Base-by-base conservation (phyloP, 2,113 vertebrate species). In the Tragelaphus buxtoni region DNA sequence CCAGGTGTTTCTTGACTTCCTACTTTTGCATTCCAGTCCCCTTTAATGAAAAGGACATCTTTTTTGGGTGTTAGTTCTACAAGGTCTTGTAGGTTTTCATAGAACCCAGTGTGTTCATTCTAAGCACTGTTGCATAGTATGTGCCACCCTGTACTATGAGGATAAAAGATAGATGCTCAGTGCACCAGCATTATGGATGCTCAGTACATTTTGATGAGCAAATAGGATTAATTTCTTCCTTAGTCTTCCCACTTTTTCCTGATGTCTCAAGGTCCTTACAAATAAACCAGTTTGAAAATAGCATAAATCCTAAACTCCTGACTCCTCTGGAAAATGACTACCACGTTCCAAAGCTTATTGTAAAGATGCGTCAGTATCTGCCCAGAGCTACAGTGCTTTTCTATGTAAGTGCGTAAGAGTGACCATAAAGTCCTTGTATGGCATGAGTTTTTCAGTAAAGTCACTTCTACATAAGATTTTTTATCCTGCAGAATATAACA, bases 101-200 rank as follows among this genome's bases (percentile, higher is more conserved):
- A 42, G 42, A 42, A 42, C 42, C 30, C 45, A 7, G 0, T 12
- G 1, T 49, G 26, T n/a, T n/a, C 81, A 39, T 35, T 39, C 39
- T 28, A 1, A 65, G 8, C 28, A 51, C 8, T 18, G 91, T 22
- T 81, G 39, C n/a, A 3, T 5, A 32, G 45, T 0, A 0, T 11
- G 16, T 32, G 26, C 30, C 55, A 9, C 42, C 22, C 35, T 17
- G 0, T 1, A 39, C 35, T 13, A 0, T 2, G 20, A 10, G 35
- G 4, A 1, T 42, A 53, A 28, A 17, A 12, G 47, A 1, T 0
- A n/a, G 61, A 7, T 28, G 55, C 9, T 10, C 35, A 17, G 1
- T 11, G 26, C 4, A 18, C 24, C 55, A 20, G 22, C 14, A 1
- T 42, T 56, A 9, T 14, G 17, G 49, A 7, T 49, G 35, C 77